phyloP scores from a whole-genome alignment of 2,113 vertebrate species.

The Podarcis raffonei region DNA sequence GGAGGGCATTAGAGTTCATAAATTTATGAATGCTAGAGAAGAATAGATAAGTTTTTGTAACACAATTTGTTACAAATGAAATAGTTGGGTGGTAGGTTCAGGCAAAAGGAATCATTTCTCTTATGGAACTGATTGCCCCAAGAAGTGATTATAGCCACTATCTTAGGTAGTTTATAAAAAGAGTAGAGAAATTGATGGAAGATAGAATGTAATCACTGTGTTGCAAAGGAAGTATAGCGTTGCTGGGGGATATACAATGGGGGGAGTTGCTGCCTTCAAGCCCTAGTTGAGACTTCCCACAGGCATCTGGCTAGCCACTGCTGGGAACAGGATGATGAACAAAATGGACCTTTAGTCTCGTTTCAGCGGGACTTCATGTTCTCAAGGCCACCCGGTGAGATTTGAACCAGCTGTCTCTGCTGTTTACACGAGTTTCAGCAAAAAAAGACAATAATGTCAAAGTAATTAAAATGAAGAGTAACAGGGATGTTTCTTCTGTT shows the following conservation, averaged over 20 bases:
- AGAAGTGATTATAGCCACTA: not conserved
- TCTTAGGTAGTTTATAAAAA: not conserved
- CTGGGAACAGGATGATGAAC: not conserved
- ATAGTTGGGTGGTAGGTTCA: not conserved
- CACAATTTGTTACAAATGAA: not conserved
- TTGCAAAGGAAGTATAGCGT: not conserved
- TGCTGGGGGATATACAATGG: not conserved
- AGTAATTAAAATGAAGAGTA: not conserved
- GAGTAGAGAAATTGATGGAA: not conserved
- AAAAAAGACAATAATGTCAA: not conserved
- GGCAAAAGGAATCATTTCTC: too few relatives aligned
- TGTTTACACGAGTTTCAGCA: not conserved
- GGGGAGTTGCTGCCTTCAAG: not conserved
- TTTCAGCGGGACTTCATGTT: not conserved
- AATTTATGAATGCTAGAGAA: not conserved
- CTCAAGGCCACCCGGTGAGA: not conserved
- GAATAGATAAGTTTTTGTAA: not conserved
- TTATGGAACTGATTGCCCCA: not conserved
- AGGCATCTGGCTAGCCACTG: not conserved
- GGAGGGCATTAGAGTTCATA: too few relatives aligned
- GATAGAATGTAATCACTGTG: not conserved
- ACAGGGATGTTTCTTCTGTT: not conserved
- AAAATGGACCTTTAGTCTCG: not conserved
- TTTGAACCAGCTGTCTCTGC: not conserved
- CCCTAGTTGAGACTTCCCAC: not conserved